Percentiles rank a stretch among this genome's conserved stretches.
Conservation (phyloP, 2,888 invertebrate species). For the Pristionchus arcanus region DNA sequence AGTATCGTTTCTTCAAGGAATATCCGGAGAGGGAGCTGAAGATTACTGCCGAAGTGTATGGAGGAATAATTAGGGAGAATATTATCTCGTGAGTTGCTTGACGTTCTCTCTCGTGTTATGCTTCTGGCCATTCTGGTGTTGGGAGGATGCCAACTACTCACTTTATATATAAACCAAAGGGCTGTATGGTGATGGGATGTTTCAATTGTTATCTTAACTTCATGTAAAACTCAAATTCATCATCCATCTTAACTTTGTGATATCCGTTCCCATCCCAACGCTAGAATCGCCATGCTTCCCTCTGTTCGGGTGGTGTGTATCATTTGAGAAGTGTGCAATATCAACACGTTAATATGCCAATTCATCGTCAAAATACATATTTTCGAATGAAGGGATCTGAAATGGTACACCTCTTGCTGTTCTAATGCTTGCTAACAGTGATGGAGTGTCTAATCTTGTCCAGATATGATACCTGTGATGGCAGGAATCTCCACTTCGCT, state of each 20-base stretch:
- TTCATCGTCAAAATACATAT: too few species aligned
- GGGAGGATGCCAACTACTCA: too few species aligned
- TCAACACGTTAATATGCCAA: neutral
- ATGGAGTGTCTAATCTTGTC: slow-evolving; percentile 18
- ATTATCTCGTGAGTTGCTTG: slow-evolving; percentile 80
- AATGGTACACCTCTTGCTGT: too few species aligned
- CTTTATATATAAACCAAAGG: too few species aligned
- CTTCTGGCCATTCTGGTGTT: too few species aligned
- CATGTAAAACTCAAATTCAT: too few species aligned
- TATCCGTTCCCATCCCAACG: neutral
- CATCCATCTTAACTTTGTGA: neutral
- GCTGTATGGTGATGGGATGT: too few species aligned
- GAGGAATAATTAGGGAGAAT: slow-evolving; percentile 84
- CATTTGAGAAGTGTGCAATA: neutral
- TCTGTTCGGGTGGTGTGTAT: neutral
- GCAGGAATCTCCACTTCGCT: slow-evolving; percentile 75
- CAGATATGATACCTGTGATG: neutral
- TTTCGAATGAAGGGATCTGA: too few species aligned
- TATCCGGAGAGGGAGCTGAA: slow-evolving; percentile 98
- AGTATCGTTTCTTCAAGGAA: slow-evolving; percentile 97
- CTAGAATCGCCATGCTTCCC: neutral
- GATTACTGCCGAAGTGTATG: slow-evolving; percentile 97
- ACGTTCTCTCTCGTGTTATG: neutral
- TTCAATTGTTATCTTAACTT: too few species aligned
- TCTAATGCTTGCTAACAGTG: neutral